These are phyloP conservation scores for Mastigias papua DNA, from an alignment of 30 jellyfish, hydroid and myxozoan species.

Conservation along the genomic window DNA sequence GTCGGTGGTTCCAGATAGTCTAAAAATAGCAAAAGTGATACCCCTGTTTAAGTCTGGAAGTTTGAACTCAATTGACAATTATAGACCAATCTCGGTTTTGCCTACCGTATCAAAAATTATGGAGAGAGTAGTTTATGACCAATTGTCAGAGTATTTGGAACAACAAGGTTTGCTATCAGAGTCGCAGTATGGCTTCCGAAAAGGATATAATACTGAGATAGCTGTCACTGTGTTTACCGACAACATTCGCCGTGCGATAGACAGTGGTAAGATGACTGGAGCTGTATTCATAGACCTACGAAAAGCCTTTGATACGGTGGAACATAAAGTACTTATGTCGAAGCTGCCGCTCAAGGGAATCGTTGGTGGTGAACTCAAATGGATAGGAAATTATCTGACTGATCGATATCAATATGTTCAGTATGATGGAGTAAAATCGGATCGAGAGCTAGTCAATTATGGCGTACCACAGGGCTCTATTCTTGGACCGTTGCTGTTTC, in stretches of 20 bases:
- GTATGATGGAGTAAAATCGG: slow-evolving; percentile 39
- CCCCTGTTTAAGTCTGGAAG: slow-evolving; percentile 59
- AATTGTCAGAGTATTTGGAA: slow-evolving; percentile 37
- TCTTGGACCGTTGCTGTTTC: slow-evolving; percentile 19
- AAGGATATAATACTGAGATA: too few relatives aligned
- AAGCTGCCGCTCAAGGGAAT: slow-evolving; percentile 15
- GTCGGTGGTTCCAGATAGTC: slow-evolving; percentile 12
- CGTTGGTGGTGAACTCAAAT: slow-evolving; percentile 17
- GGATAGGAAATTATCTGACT: slow-evolving; percentile 3
- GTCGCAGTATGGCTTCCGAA: slow-evolving; percentile 58
- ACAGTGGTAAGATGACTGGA: neutral
- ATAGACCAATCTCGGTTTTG: slow-evolving; percentile 72
- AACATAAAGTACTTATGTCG: neutral
- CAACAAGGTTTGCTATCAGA: slow-evolving; percentile 4
- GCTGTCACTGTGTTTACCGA: slow-evolving; percentile 25
- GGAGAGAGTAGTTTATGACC: slow-evolving; percentile 40
- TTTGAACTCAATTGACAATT: slow-evolving; percentile 45
- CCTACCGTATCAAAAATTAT: slow-evolving; percentile 58
- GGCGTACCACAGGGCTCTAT: slow-evolving; percentile 36
- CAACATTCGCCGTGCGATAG: slow-evolving; percentile 28
- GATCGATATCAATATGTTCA: slow-evolving; percentile 31
- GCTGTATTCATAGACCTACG: slow-evolving; percentile 15
- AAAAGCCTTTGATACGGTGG: slow-evolving; percentile 6
- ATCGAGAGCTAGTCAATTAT: slow-evolving; percentile 9
- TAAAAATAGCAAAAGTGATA: slow-evolving; percentile 34